Conservation (phyloP, 2,888 invertebrate species). For the Volucella inanis region DNA sequence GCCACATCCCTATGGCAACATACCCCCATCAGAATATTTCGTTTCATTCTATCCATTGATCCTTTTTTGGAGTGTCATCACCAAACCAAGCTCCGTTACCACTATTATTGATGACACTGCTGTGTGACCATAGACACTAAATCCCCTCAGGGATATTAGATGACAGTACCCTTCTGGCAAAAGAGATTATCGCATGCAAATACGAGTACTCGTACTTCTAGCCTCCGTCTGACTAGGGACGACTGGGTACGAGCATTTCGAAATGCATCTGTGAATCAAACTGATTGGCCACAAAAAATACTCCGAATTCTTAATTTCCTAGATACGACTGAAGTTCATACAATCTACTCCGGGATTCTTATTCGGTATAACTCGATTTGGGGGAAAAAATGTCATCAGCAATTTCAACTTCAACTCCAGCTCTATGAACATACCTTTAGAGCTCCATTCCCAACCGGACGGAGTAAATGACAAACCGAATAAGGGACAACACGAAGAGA, state of each 20-base stretch:
- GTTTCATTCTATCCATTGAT: background rate
- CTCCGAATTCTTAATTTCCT: constrained; percentile 17
- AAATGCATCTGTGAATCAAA: background rate
- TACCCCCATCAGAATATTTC: constrained; percentile 14
- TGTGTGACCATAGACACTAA: constrained; percentile 16
- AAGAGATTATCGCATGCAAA: constrained; percentile 46
- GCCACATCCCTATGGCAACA: too few relatives aligned
- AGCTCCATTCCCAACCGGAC: constrained; percentile 21
- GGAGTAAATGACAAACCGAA: constrained; percentile 29
- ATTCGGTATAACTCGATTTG: constrained; percentile 31
- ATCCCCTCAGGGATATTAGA: background rate
- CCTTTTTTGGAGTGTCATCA: constrained; percentile 7
- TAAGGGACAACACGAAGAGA: background rate
- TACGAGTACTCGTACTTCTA: constrained; percentile 16
- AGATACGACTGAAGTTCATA: background rate
- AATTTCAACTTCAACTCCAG: too few relatives aligned
- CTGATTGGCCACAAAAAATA: background rate
- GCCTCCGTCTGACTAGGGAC: too few relatives aligned
- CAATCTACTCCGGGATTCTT: too few relatives aligned
- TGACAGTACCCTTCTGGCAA: background rate
- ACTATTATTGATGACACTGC: constrained; percentile 44
- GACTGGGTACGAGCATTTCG: constrained; percentile 5
- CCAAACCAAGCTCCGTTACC: constrained; percentile 6
- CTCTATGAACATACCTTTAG: background rate
- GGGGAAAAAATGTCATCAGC: background rate